Evolutionary conservation across 1,140 invertebrate genomes (phyloP).

Genomic region (Popillia japonica): DNA sequence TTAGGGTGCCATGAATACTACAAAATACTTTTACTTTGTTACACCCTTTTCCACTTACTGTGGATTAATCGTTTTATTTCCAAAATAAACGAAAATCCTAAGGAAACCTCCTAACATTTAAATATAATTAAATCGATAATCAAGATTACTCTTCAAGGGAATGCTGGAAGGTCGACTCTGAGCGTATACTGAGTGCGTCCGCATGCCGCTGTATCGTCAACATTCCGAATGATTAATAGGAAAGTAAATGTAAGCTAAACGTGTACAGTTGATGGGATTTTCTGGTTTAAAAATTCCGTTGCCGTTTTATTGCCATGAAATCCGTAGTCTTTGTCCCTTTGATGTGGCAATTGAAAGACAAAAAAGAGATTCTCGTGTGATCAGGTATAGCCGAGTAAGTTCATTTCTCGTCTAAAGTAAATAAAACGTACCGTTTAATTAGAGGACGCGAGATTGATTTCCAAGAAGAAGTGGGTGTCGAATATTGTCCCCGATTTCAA

Average conservation of each 20-base stretch:
- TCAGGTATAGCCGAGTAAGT: background rate
- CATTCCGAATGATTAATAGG: conserved; percentile 36
- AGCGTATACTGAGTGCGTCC: background rate
- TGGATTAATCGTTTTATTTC: too few species aligned
- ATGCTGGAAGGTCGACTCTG: background rate
- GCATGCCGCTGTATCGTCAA: conserved; percentile 1
- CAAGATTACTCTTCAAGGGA: background rate
- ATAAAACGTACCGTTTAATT: conserved; percentile 31
- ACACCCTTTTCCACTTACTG: too few species aligned
- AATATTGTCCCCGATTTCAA: background rate
- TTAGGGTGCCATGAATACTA: too few species aligned
- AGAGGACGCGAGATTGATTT: conserved; percentile 17
- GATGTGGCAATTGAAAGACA: conserved; percentile 34
- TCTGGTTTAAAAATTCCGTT: conserved; percentile 36
- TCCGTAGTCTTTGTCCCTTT: conserved; percentile 13
- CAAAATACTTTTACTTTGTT: too few species aligned
- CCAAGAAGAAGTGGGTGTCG: background rate
- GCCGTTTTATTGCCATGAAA: conserved; percentile 18
- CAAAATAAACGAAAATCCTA: too few species aligned
- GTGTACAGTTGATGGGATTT: conserved; percentile 34
- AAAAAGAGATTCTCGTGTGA: background rate
- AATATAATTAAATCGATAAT: background rate
- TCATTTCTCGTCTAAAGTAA: background rate
- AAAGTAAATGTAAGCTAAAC: conserved; percentile 33
- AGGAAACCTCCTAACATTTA: background rate